Evolutionary conservation across 2,797 vertebrate genomes (phyloP).

Genomic region (Moxostoma hubbsi): DNA sequence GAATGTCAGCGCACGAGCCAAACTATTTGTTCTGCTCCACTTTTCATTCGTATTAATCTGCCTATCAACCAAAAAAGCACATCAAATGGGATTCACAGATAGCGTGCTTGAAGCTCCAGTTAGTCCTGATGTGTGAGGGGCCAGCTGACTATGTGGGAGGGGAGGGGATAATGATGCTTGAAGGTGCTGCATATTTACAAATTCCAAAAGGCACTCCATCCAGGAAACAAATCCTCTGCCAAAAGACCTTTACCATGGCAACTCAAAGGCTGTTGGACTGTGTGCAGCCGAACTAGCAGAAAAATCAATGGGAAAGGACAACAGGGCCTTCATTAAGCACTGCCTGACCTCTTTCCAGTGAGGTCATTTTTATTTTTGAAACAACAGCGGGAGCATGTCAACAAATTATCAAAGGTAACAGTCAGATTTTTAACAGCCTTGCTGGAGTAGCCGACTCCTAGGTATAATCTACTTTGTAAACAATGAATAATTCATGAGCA

Average conservation of each 20-base stretch:
- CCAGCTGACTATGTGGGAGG: constrained; percentile 5
- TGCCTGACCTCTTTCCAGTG: constrained; percentile 67
- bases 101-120: constrained; percentile 2
- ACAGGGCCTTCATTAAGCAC: constrained; percentile 73
- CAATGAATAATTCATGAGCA: constrained; percentile 76
- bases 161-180: constrained; percentile 56
- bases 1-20: constrained; percentile 38
- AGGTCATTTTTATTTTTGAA: constrained; percentile 73
- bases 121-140: not conserved
- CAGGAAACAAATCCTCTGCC: constrained; percentile 60
- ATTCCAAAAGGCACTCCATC: constrained; percentile 57
- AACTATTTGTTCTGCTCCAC: constrained; percentile 19
- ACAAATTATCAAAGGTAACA: constrained; percentile 72
- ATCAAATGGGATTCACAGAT: constrained; percentile 31
- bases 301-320: constrained; percentile 72
- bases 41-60: constrained; percentile 38
- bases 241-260: constrained; percentile 63
- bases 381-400: constrained; percentile 72
- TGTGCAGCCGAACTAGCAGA: constrained; percentile 54
- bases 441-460: constrained; percentile 59
- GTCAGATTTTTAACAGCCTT: constrained; percentile 68
- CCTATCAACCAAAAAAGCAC: constrained; percentile 11
- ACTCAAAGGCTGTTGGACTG: constrained; percentile 56
- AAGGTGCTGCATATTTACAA: constrained; percentile 61
- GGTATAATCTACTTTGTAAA: constrained; percentile 69